These are phyloP conservation scores for Pseudochirops corinnae DNA, from an alignment of 2,797 vertebrate species.

Conservation along the genomic window DNA sequence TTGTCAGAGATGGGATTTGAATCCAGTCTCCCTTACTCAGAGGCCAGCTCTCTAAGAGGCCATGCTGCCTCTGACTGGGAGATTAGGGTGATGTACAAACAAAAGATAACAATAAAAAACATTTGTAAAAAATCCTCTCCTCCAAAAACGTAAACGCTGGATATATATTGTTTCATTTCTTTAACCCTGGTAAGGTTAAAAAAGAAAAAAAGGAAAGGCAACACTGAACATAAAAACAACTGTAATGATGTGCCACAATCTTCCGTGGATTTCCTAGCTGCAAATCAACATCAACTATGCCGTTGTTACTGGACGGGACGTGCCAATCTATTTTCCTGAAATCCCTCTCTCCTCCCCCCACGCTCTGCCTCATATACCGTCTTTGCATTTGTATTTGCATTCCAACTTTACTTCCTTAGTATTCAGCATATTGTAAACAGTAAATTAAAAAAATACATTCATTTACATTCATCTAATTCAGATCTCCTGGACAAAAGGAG, in stretches of 20 bases:
- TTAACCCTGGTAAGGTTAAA: not conserved
- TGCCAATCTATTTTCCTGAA: not conserved
- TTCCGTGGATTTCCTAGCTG: not conserved
- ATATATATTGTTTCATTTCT: not conserved
- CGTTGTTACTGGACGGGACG: not conserved
- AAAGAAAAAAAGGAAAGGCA: not conserved
- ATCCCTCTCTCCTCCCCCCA: not conserved
- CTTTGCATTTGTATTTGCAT: too few relatives aligned
- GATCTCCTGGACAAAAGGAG: too few relatives aligned
- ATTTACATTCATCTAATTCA: too few relatives aligned
- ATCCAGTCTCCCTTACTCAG: not conserved
- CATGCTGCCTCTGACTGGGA: not conserved
- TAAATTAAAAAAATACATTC: too few relatives aligned
- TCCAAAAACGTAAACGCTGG: not conserved
- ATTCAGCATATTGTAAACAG: too few relatives aligned
- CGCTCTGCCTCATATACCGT: too few relatives aligned
- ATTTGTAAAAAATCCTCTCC: not conserved
- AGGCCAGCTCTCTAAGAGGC: not conserved
- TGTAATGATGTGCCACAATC: not conserved
- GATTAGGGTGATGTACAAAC: not conserved
- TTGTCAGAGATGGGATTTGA: too few relatives aligned
- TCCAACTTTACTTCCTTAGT: too few relatives aligned
- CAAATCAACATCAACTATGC: not conserved
- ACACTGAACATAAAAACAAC: not conserved
- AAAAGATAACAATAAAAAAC: not conserved